A percentile compares a stretch with the other conserved stretches of the same genome.
phyloP scores from a whole-genome alignment of 2,888 invertebrate genomes.

The Palloptera scutellata region DNA sequence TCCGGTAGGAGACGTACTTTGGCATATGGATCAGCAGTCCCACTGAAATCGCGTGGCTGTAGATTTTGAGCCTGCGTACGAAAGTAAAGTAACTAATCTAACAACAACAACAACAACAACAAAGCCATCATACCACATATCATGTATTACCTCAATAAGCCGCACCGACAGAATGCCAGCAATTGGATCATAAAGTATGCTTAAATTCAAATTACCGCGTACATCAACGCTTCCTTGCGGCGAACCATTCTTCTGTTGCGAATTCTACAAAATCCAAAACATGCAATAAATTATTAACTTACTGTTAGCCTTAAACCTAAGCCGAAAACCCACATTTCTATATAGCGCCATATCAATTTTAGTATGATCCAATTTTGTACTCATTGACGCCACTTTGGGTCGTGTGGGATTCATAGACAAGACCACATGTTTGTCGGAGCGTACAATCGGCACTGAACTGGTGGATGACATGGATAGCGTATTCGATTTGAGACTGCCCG shows the following conservation, averaged over 20 bases:
- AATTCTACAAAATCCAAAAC: conserved; percentile 44
- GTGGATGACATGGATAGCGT: conserved; percentile 61
- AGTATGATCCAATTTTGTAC: conserved; percentile 71
- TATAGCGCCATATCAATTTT: conserved; percentile 71
- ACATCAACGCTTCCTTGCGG: conserved; percentile 64
- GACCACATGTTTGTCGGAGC: conserved; percentile 68
- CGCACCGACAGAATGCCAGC: conserved; percentile 71
- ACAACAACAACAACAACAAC: conserved; percentile 1
- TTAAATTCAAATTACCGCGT: conserved; percentile 71
- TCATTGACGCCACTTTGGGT: conserved; percentile 69
- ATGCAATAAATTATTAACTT: not conserved
- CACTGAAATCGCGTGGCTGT: conserved; percentile 69
- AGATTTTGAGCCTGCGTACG: conserved; percentile 67
- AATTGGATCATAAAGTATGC: conserved; percentile 70
- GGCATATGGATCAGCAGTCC: conserved; percentile 73
- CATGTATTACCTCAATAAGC: conserved; percentile 68
- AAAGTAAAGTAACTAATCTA: conserved; percentile 9
- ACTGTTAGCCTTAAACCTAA: not conserved
- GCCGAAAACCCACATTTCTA: conserved; percentile 62
- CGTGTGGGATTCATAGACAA: conserved; percentile 65
- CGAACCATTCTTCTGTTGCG: conserved; percentile 58
- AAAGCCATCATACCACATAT: not conserved
- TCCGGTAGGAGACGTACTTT: conserved; percentile 71
- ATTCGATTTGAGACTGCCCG: conserved; percentile 63
- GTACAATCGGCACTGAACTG: conserved; percentile 62